These are phyloP conservation scores for Propsilocerus akamusi DNA, from an alignment of 1,140 invertebrate genomes.

Conservation along the genomic window DNA sequence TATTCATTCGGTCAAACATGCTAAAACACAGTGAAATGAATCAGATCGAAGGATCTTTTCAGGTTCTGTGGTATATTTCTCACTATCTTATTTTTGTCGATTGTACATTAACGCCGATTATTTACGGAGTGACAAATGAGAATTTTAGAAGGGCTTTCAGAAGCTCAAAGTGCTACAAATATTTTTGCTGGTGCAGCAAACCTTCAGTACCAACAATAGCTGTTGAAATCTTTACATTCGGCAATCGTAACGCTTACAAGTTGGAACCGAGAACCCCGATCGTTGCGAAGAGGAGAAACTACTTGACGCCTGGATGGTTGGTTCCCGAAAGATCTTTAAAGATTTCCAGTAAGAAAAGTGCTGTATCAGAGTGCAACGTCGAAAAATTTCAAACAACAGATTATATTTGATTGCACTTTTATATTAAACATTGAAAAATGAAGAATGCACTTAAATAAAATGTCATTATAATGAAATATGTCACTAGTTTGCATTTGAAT, in stretches of 20 bases:
- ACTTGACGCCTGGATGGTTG: too few species aligned
- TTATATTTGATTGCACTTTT: neutral
- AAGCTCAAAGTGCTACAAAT: neutral
- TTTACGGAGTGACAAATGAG: slow-evolving; percentile 51
- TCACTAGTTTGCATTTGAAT: neutral
- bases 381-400: too few species aligned
- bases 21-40: slow-evolving; percentile 17
- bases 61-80: slow-evolving; percentile 38
- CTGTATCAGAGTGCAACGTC: too few species aligned
- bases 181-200: neutral
- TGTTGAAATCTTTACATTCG: too few species aligned
- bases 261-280: too few species aligned
- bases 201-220: too few species aligned
- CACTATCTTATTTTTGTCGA: slow-evolving; percentile 48
- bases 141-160: slow-evolving; percentile 41
- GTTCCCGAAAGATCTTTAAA: too few species aligned
- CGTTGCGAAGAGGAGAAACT: too few species aligned
- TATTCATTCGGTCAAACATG: slow-evolving; percentile 37
- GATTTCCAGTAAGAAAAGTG: too few species aligned
- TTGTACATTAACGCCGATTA: slow-evolving; percentile 50
- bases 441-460: neutral
- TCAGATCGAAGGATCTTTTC: slow-evolving; percentile 27
- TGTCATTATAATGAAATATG: neutral
- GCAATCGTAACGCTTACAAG: too few species aligned
- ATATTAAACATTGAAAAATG: neutral